Base-by-base conservation (phyloP, 2,888 invertebrate genomes). In the Nematopogon swammerdamellus region DNA sequence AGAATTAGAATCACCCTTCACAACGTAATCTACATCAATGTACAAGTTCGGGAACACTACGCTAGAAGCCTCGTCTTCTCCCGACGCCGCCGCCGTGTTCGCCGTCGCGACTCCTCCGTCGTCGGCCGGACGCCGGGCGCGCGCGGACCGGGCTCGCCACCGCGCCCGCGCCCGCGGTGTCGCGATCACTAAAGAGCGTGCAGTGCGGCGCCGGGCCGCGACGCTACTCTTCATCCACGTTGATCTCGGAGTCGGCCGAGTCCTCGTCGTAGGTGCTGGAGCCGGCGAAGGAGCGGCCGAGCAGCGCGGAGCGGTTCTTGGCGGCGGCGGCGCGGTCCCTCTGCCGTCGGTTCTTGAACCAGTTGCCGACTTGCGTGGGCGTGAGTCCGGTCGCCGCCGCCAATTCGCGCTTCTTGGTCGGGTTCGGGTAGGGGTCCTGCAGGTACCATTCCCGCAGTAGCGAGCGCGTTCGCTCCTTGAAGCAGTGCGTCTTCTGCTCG, bases 401-500 rank as follows among this genome's bases (percentile, higher is more conserved):
- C 62, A 99, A 76, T 72, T 96, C 95, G 52, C 95, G 82, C 76
- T 98, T 98, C 73, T 98, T 97, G 54, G 96, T 85, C 2, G 97
- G 97, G 61, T 95, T 95, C 44, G 99, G 99, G 79, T 98, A 99
- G 14, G 96, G 96, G 77, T 97, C 97, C 77, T 96, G 95, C 50
- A 97, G 86, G 73, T 99, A 99, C 96, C 97, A 98, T 81, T 99
- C 98, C 54, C 98, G 81, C 57, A 99, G 83, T 58, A 97, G 82
- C 60, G 95, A 94, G 58, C 98, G 80, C 65, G 99, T 98, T 56
- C 97, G 81, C 79, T 99, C 92, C 75, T 98, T 99, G 82, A 99
- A 99, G 77, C 99, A 99, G 76, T 99, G 99, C 68, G 95, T 96
- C 58, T 97, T 99, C 80, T 99, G 98, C 71, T 99, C 99, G 52